Conservation (phyloP, 2,113 vertebrate species). For the Anguilla rostrata region DNA sequence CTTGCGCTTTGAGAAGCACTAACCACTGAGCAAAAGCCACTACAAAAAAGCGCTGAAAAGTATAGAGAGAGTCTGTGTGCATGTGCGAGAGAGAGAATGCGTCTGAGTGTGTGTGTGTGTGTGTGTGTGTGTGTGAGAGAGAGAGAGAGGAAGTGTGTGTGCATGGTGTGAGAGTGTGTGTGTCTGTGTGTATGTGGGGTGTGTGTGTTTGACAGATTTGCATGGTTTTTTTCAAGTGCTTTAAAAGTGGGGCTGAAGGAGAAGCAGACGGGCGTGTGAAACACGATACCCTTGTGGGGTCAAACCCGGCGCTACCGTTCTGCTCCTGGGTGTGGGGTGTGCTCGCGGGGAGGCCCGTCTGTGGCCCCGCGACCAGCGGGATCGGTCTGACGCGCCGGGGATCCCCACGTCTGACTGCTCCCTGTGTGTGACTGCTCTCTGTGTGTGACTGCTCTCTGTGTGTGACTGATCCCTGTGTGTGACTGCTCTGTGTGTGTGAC, state of each 20-base stretch:
- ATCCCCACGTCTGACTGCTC: background rate
- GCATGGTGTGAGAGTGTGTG: too few species aligned
- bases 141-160: too few species aligned
- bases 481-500: too few species aligned
- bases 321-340: background rate
- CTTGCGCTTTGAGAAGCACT: background rate
- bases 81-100: background rate
- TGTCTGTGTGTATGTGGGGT: background rate
- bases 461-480: too few species aligned
- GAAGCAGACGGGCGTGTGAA: background rate
- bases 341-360: background rate
- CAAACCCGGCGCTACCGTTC: background rate
- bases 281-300: background rate
- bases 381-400: background rate
- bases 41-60: background rate
- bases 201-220: constrained; percentile 23
- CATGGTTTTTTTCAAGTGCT: background rate
- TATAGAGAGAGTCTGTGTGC: constrained; percentile 9
- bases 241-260: background rate
- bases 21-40: constrained; percentile 23
- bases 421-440: too few species aligned
- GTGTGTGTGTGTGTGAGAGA: too few species aligned
- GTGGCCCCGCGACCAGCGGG: background rate
- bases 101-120: too few species aligned
- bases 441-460: too few species aligned